Evolutionary conservation across 2,797 vertebrate genomes (phyloP).

Genomic region (Halcyon smyrnensis): DNA sequence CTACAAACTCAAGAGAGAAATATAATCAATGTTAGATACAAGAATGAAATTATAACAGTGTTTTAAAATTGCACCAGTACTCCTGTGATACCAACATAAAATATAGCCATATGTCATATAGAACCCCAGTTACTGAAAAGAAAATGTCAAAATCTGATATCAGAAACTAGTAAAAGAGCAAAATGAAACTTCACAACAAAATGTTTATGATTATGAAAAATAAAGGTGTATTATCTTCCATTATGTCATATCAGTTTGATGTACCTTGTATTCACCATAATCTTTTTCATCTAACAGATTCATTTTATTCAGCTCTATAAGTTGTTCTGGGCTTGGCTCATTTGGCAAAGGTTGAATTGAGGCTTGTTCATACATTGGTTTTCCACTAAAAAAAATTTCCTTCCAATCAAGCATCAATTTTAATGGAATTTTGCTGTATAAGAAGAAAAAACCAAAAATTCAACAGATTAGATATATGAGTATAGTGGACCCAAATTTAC

Average conservation of each 20-base stretch:
- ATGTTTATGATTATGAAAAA: conserved; percentile 10
- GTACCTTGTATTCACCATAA: conserved; percentile 91
- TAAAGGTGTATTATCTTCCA: conserved; percentile 26
- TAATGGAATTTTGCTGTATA: conserved; percentile 85
- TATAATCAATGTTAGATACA: not conserved
- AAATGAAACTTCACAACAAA: conserved; percentile 11
- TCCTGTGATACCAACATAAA: not conserved
- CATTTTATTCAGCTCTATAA: conserved; percentile 83
- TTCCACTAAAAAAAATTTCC: conserved; percentile 85
- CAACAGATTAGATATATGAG: not conserved
- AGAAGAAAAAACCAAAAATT: not conserved
- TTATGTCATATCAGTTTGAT: conserved; percentile 6
- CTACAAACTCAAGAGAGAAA: not conserved
- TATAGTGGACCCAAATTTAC: not conserved
- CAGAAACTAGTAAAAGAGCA: not conserved
- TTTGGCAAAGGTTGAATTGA: conserved; percentile 43
- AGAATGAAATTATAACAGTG: not conserved
- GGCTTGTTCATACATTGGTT: conserved; percentile 85
- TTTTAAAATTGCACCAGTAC: not conserved
- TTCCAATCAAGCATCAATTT: conserved; percentile 91
- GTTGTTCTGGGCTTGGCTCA: conserved; percentile 68
- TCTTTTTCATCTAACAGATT: conserved; percentile 88
- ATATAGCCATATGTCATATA: not conserved
- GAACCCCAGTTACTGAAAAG: not conserved
- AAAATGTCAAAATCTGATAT: not conserved